phyloP scores from a whole-genome alignment of 2,797 vertebrate species.

The Argentina silus region DNA sequence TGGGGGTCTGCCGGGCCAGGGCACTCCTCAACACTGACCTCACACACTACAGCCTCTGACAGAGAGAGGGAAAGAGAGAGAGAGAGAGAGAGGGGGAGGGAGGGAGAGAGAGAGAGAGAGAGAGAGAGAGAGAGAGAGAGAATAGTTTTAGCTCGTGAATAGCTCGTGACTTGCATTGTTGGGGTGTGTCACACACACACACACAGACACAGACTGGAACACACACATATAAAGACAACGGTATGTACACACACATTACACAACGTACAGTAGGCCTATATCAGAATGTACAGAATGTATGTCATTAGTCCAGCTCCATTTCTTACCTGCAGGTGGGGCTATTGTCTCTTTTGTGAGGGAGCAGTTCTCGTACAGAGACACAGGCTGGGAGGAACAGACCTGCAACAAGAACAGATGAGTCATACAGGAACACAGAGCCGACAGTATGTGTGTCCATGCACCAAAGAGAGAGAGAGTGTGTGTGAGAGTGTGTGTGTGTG shows the following conservation, averaged over 20 bases:
- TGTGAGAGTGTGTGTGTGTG: not conserved
- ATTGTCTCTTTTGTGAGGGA: constrained; percentile 62
- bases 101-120: not conserved
- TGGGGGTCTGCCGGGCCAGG: constrained; percentile 60
- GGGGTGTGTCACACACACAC: no score
- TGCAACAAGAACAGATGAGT: constrained; percentile 70
- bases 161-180: no score
- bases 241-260: no score
- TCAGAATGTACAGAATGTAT: no score
- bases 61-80: not conserved
- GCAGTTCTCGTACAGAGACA: constrained; percentile 87
- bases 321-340: constrained; percentile 65
- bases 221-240: no score
- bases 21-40: constrained; percentile 15
- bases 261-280: no score
- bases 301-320: not conserved
- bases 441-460: not conserved
- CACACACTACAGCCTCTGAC: constrained; percentile 37
- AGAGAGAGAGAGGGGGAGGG: no score
- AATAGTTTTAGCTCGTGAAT: no score
- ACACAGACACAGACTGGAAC: no score
- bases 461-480: not conserved
- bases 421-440: constrained; percentile 40
- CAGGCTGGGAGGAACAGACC: constrained; percentile 72
- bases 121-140: not conserved